Percentiles rank a stretch among this genome's conserved stretches.
These are phyloP conservation scores for Ctenopoma multispine DNA, from an alignment of 2,797 vertebrate species.

Conservation along the genomic window DNA sequence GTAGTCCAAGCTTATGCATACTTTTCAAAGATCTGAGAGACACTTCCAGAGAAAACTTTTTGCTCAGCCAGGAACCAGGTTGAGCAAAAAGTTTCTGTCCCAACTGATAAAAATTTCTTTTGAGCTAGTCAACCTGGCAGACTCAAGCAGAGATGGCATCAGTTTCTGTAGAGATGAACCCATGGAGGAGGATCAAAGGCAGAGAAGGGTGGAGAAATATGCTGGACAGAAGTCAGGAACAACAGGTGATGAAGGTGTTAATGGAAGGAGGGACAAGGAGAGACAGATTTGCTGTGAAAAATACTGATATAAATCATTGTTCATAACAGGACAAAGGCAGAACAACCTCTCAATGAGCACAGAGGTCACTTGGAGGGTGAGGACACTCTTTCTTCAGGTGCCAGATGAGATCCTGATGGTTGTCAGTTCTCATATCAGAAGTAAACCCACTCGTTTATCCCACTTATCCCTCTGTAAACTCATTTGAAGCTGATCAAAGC, in stretches of 20 bases:
- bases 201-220: conserved; percentile 41
- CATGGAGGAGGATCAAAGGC: conserved; percentile 61
- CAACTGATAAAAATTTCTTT: conserved; percentile 47
- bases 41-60: conserved; percentile 7
- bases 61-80: background rate
- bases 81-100: conserved; percentile 39
- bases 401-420: background rate
- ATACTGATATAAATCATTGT: conserved; percentile 14
- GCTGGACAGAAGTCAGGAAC: conserved; percentile 45
- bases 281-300: conserved; percentile 1
- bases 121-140: conserved; percentile 51
- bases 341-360: background rate
- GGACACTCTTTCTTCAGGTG: background rate
- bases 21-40: conserved; percentile 28
- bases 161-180: conserved; percentile 25
- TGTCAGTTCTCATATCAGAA: background rate
- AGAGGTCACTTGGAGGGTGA: background rate
- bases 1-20: conserved; percentile 19
- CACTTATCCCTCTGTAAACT: conserved; percentile 10
- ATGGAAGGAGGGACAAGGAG: conserved; percentile 16
- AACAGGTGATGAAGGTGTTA: conserved; percentile 55
- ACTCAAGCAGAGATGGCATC: conserved; percentile 34
- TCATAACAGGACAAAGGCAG: conserved; percentile 11
- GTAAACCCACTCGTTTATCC: background rate
- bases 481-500: conserved; percentile 17